Evolutionary conservation across 2,113 vertebrate species (phyloP).

Genomic region (Merops nubicus): DNA sequence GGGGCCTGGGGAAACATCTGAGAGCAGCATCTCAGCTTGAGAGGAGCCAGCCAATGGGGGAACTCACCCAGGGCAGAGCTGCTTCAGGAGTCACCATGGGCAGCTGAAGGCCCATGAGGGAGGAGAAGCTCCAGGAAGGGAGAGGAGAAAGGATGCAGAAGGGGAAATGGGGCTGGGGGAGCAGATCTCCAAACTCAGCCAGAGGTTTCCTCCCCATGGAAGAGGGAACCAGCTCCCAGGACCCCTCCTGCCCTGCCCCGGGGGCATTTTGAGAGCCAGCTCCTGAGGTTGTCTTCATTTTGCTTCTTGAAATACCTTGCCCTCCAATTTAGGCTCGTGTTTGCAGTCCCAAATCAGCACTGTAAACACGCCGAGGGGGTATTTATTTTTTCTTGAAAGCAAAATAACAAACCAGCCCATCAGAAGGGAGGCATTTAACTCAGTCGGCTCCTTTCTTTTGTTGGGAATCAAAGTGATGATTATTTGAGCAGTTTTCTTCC

Average conservation of each 20-base stretch:
- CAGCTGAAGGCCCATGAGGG: accelerated
- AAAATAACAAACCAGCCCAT: conserved; percentile 1
- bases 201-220: accelerated
- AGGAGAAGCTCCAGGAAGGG: neutral
- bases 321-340: neutral
- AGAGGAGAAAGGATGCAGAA: neutral
- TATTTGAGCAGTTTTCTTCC: neutral
- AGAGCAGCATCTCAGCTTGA: accelerated
- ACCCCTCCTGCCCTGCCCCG: accelerated
- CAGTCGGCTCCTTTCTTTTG: neutral
- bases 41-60: neutral
- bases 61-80: neutral
- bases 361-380: neutral
- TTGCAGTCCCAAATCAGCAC: neutral
- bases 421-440: neutral
- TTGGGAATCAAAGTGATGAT: neutral
- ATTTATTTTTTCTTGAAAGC: conserved; percentile 13
- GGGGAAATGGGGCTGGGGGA: too few relatives aligned
- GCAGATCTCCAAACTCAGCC: neutral
- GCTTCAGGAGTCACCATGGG: accelerated
- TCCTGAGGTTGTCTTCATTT: neutral
- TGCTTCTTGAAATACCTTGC: neutral
- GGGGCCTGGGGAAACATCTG: neutral
- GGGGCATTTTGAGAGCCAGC: neutral
- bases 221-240: accelerated